Evolutionary conservation across 2,888 invertebrate species (phyloP), one percentile per base, ranked within the genome.

Genomic region (Abscondita cerata): DNA sequence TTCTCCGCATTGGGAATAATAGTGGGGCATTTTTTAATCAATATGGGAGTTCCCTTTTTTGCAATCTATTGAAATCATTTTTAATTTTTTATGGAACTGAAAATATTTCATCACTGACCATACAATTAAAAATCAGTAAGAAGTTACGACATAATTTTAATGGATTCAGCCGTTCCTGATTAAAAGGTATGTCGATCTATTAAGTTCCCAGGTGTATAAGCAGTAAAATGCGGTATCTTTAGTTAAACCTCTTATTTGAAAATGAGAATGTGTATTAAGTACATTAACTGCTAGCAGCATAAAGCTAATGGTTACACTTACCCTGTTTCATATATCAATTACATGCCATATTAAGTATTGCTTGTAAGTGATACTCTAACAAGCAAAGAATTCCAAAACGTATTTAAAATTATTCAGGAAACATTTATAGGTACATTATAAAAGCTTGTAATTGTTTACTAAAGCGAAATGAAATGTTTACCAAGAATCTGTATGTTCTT

Each of bases 291-390:
- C 59, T 61, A 62, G 59, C 60, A 64, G 67, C 66, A 68, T 67
- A 65, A 69, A 69, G 62, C 69, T 71, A 70, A 71, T 71, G 66
- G 68, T 71, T 68, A 67, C 70, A 70, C 68, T 70, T 68, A 65
- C 63, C 63, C 70, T 65, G 66, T 67, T 67, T 69, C 68, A 68
- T 70, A 71, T 69, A 70, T 71, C 71, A 70, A 72, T 72, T 72
- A 71, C 72, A 71, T 72, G 70, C 70, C 63, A 59, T 70, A 70
- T 71, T 72, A 70, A 70, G 70, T 67, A 54, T 64, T 65, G 68
- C 59, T 59, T 67, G 56, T 65, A 62, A 67, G 59, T 61, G 60
- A 40, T 53, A 59, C 57, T 59, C 40, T 59, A 61, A 64, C 64
- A 64, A 58, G 50, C 55, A 40, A 68, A 58, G 68, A 68, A 68